Evolutionary conservation across 1,140 invertebrate genomes (phyloP).

Genomic region (Eurosta solidaginis): DNA sequence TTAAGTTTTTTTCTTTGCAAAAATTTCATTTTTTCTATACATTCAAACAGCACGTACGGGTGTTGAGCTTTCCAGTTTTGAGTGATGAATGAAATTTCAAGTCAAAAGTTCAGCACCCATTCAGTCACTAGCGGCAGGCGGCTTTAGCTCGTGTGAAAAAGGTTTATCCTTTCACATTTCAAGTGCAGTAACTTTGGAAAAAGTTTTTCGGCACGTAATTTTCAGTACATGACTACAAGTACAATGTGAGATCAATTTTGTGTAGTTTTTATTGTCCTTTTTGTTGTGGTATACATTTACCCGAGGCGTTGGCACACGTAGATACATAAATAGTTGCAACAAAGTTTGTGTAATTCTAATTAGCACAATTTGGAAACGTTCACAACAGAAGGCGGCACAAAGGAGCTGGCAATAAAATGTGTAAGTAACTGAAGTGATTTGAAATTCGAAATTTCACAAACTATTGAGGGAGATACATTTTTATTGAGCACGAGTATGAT

Average conservation of each 20-base stretch:
- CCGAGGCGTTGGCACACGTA: background rate
- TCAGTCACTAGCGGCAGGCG: background rate
- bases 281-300: no score
- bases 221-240: background rate
- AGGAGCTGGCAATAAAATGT: background rate
- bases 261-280: background rate
- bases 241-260: background rate
- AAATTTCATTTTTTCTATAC: background rate
- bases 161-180: background rate
- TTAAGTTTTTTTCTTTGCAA: background rate
- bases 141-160: background rate
- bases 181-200: slow-evolving; percentile 9
- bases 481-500: background rate
- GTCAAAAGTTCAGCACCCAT: background rate
- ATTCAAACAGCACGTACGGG: background rate
- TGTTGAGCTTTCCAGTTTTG: background rate
- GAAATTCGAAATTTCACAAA: background rate
- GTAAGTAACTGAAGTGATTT: background rate
- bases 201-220: slow-evolving; percentile 8
- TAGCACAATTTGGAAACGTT: slow-evolving; percentile 15
- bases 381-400: background rate
- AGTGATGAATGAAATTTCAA: slow-evolving; percentile 15
- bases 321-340: background rate
- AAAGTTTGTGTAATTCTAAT: background rate
- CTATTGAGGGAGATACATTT: background rate